Evolutionary conservation across 2,888 invertebrate species (phyloP).

Genomic region (Agriotes lineatus): DNA sequence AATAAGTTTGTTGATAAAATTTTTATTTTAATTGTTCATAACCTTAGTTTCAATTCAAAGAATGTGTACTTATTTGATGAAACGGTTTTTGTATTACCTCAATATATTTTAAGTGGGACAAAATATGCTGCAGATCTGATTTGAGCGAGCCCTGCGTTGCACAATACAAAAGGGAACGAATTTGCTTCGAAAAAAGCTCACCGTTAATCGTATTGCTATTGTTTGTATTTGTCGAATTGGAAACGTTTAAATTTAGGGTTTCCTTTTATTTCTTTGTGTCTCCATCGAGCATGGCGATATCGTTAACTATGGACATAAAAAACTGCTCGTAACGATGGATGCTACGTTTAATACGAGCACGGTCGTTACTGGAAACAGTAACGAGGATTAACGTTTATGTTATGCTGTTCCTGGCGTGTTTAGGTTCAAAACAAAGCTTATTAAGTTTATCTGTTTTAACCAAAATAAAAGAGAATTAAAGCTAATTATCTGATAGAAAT

Average conservation of each 20-base stretch:
- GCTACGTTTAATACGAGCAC: neutral
- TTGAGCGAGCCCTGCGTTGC: too few species aligned
- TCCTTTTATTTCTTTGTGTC: neutral
- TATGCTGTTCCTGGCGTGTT: conserved; percentile 1
- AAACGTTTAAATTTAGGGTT: neutral
- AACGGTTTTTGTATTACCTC: too few species aligned
- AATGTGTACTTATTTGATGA: too few species aligned
- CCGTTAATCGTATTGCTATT: neutral
- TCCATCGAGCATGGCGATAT: neutral
- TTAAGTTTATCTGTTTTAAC: too few species aligned
- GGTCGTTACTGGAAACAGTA: conserved; percentile 11
- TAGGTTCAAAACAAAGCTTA: conserved; percentile 7
- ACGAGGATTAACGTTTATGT: conserved; percentile 6
- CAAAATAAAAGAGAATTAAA: too few species aligned
- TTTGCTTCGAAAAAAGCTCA: neutral
- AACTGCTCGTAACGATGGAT: conserved; percentile 9
- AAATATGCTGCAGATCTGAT: too few species aligned
- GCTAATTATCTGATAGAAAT: too few species aligned
- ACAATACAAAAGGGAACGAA: neutral
- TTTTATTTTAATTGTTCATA: too few species aligned
- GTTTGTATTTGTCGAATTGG: neutral
- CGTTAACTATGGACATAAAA: conserved; percentile 1
- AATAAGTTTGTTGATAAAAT: too few species aligned
- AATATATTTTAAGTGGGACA: too few species aligned
- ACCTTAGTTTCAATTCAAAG: too few species aligned